These are phyloP conservation scores for Pasiphila rectangulata DNA, from an alignment of 2,888 invertebrate genomes.

Conservation along the genomic window DNA sequence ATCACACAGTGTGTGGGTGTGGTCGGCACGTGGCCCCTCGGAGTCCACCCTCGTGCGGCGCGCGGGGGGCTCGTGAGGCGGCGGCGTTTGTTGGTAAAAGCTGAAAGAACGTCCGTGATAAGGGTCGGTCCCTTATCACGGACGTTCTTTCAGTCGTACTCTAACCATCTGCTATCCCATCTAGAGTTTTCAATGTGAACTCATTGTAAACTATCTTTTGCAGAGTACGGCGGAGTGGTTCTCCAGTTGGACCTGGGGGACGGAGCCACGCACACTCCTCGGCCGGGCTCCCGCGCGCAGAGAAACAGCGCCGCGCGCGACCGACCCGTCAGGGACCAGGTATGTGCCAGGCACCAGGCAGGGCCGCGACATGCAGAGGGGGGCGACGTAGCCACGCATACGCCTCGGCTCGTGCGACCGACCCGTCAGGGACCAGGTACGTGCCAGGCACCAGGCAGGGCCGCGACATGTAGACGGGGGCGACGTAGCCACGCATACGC, in stretches of 20 bases:
- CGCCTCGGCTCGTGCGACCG: constrained; percentile 46
- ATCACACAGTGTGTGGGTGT: too few species aligned
- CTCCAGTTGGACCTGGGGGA: constrained; percentile 93
- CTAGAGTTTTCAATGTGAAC: too few species aligned
- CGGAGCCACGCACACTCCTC: constrained; percentile 85
- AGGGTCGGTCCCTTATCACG: too few species aligned
- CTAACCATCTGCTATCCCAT: too few species aligned
- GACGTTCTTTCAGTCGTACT: too few species aligned
- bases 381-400: constrained; percentile 90
- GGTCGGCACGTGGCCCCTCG: too few species aligned
- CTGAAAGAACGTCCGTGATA: too few species aligned
- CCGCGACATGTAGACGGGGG: constrained; percentile 90
- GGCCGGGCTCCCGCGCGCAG: neutral
- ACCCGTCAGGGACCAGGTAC: neutral
- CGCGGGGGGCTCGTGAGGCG: too few species aligned
- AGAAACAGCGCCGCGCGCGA: neutral
- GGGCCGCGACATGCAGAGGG: constrained; percentile 86
- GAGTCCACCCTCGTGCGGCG: too few species aligned
- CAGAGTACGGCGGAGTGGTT: constrained; percentile 69
- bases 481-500: constrained; percentile 87
- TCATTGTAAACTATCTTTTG: neutral
- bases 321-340: neutral
- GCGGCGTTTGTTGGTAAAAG: too few species aligned
- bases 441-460: too few species aligned
- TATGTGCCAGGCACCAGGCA: too few species aligned